Conservation (phyloP, 2,888 invertebrate genomes). For the Caenorhabditis imperialis region DNA sequence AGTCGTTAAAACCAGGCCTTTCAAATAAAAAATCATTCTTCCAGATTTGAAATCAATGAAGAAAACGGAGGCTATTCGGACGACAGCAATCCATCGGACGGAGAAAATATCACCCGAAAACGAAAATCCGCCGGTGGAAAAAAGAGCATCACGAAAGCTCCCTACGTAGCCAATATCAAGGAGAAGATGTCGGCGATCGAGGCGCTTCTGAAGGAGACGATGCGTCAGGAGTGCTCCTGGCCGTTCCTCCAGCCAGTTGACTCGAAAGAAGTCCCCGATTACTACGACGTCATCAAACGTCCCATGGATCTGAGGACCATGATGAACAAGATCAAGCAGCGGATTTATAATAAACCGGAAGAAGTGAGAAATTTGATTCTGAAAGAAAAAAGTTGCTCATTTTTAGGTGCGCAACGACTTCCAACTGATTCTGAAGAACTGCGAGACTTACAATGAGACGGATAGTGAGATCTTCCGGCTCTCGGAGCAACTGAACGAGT, state of each 20-base stretch:
- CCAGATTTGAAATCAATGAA: no score
- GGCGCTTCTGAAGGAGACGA: slow-evolving; percentile 59
- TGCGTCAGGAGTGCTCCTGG: slow-evolving; percentile 65
- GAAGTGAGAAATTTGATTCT: slow-evolving; percentile 25
- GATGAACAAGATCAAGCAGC: slow-evolving; percentile 67
- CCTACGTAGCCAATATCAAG: slow-evolving; percentile 9
- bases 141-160: not conserved
- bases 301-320: slow-evolving; percentile 97
- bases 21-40: no score
- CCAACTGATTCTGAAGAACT: slow-evolving; percentile 92
- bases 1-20: no score
- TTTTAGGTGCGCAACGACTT: slow-evolving; percentile 64
- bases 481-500: slow-evolving; percentile 19
- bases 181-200: slow-evolving; percentile 61
- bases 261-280: slow-evolving; percentile 67
- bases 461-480: slow-evolving; percentile 86
- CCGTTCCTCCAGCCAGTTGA: slow-evolving; percentile 69
- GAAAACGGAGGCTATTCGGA: not conserved
- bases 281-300: slow-evolving; percentile 94
- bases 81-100: slow-evolving; percentile 2
- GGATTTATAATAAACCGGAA: slow-evolving; percentile 57
- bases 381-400: not conserved
- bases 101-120: slow-evolving; percentile 3
- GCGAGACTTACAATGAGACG: slow-evolving; percentile 92
- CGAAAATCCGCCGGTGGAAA: not conserved